These are phyloP conservation scores for Eudasyphora cyanicolor DNA, from an alignment of 2,888 invertebrate species.

Conservation along the genomic window DNA sequence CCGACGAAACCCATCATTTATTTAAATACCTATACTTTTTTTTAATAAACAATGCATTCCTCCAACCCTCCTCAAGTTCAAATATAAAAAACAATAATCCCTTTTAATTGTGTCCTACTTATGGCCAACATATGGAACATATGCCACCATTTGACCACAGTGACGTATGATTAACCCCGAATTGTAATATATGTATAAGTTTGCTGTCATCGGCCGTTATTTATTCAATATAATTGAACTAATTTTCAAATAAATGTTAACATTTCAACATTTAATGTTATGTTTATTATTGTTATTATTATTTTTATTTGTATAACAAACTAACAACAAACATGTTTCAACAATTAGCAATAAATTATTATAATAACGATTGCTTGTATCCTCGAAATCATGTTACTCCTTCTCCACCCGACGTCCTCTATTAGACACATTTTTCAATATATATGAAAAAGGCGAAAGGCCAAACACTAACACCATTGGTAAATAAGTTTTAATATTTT, in stretches of 20 bases:
- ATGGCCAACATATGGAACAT: too few relatives aligned
- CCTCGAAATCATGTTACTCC: too few relatives aligned
- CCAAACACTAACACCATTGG: background rate
- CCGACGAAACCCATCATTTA: too few relatives aligned
- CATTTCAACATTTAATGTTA: conserved; percentile 15
- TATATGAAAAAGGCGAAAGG: background rate
- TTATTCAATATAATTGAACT: background rate
- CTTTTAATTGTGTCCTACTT: too few relatives aligned
- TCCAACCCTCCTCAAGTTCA: too few relatives aligned
- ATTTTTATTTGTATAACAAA: background rate
- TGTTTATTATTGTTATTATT: background rate
- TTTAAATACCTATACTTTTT: too few relatives aligned
- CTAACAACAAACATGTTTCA: conserved; percentile 51
- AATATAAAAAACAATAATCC: too few relatives aligned
- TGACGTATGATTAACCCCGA: background rate
- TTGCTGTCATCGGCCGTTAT: background rate
- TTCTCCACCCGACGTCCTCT: too few relatives aligned
- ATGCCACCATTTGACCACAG: background rate
- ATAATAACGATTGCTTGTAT: conserved; percentile 53
- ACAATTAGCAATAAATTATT: conserved; percentile 62
- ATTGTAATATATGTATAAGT: background rate
- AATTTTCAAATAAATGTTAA: conserved; percentile 9
- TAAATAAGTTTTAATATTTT: conserved; percentile 7
- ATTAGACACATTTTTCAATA: too few relatives aligned
- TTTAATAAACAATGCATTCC: too few relatives aligned